Evolutionary conservation across 2,888 invertebrate species (phyloP).

Genomic region (Drosophila anomalata): DNA sequence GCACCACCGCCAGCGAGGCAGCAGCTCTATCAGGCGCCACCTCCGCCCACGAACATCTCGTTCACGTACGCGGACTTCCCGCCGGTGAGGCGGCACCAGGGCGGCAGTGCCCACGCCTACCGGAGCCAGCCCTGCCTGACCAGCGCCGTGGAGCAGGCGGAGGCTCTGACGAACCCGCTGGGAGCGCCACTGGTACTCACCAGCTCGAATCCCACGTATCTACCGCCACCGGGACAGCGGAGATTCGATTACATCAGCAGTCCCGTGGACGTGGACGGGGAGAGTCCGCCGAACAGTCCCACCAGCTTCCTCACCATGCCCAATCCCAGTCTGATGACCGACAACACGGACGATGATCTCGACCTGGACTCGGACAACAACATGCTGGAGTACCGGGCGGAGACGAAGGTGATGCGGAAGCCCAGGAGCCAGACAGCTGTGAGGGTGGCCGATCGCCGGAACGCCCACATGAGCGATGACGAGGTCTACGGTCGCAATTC

Average conservation of each 20-base stretch:
- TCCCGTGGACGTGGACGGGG: slow-evolving; percentile 59
- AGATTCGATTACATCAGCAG: slow-evolving; percentile 64
- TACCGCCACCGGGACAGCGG: slow-evolving; percentile 29
- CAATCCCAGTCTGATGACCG: slow-evolving; percentile 51
- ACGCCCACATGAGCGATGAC: slow-evolving; percentile 82
- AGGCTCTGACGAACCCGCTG: slow-evolving; percentile 84
- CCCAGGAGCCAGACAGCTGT: slow-evolving; percentile 90
- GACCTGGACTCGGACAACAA: slow-evolving; percentile 83
- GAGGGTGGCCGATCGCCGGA: slow-evolving; percentile 83
- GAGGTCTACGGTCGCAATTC: slow-evolving; percentile 84
- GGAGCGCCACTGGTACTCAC: slow-evolving; percentile 82
- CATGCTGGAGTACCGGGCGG: slow-evolving; percentile 87
- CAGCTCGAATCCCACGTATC: slow-evolving; percentile 75
- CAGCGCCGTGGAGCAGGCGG: slow-evolving; percentile 84
- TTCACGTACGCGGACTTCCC: slow-evolving; percentile 76
- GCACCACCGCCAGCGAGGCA: slow-evolving; percentile 19
- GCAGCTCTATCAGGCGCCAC: slow-evolving; percentile 48
- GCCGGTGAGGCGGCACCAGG: slow-evolving; percentile 35
- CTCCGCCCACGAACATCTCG: slow-evolving; percentile 78
- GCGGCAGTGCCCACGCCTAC: slow-evolving; percentile 56
- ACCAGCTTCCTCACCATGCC: slow-evolving; percentile 71
- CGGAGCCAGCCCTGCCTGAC: slow-evolving; percentile 84
- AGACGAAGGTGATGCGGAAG: slow-evolving; percentile 90
- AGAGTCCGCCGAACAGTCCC: slow-evolving; percentile 66
- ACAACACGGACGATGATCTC: slow-evolving; percentile 80